Evolutionary conservation across 1,140 invertebrate genomes (phyloP).

Genomic region (Cotesia glomerata): DNA sequence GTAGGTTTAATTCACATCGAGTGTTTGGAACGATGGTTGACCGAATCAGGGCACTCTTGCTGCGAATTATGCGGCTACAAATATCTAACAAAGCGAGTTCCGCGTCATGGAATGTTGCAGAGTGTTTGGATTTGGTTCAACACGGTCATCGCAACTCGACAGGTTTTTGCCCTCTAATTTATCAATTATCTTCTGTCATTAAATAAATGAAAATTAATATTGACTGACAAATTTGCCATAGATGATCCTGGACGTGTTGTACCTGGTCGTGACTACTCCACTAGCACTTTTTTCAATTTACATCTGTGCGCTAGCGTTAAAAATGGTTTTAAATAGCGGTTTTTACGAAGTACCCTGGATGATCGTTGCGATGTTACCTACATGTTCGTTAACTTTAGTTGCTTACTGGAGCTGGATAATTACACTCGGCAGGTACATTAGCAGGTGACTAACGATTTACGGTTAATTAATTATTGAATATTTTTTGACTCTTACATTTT

Average conservation of each 20-base stretch:
- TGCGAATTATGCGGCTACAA: slow-evolving; percentile 69
- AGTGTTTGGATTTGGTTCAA: slow-evolving; percentile 65
- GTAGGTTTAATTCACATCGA: slow-evolving; percentile 71
- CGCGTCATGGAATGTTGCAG: slow-evolving; percentile 62
- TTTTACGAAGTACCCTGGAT: slow-evolving; percentile 58
- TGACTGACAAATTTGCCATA: slow-evolving; percentile 37
- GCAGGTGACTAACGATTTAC: slow-evolving; percentile 26
- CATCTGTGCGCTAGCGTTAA: slow-evolving; percentile 63
- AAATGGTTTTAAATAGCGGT: slow-evolving; percentile 51
- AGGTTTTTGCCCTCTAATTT: slow-evolving; percentile 45
- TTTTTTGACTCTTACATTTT: neutral
- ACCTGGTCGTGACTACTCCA: slow-evolving; percentile 66
- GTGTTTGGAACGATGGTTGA: slow-evolving; percentile 75
- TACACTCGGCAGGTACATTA: slow-evolving; percentile 55
- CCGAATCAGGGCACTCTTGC: slow-evolving; percentile 66
- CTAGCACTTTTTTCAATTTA: slow-evolving; percentile 66
- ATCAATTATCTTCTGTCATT: neutral
- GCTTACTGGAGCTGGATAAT: slow-evolving; percentile 61
- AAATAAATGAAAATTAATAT: neutral
- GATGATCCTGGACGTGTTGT: slow-evolving; percentile 66
- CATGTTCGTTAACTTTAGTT: slow-evolving; percentile 54
- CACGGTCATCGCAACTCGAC: slow-evolving; percentile 66
- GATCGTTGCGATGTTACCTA: slow-evolving; percentile 58
- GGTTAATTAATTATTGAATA: no score
- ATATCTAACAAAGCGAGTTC: slow-evolving; percentile 64